Percentiles rank a stretch among this genome's conserved stretches.
Evolutionary conservation across 2,888 invertebrate genomes (phyloP).

Genomic region (Caenorhabditis sulstoni): DNA sequence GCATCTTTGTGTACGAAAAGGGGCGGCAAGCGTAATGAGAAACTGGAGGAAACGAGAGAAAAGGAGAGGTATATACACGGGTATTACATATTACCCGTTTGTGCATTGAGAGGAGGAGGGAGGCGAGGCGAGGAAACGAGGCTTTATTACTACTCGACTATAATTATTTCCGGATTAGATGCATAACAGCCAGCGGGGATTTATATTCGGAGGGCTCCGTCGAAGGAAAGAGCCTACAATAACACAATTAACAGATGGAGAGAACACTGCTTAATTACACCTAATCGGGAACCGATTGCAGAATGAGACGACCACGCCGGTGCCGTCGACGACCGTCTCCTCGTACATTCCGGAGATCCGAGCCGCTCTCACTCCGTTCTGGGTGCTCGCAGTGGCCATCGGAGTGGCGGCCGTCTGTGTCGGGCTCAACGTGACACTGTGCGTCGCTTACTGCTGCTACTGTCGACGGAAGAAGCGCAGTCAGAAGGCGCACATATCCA

Average conservation of each 20-base stretch:
- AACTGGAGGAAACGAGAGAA: slow-evolving; percentile 6
- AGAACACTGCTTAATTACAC: too few relatives aligned
- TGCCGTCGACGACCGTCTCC: slow-evolving; percentile 16
- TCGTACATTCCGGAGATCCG: slow-evolving; percentile 30
- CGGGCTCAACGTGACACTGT: slow-evolving; percentile 71
- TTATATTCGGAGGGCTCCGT: background rate
- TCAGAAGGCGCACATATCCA: slow-evolving; percentile 72
- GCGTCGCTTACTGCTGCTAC: slow-evolving; percentile 75
- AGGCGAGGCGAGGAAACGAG: background rate
- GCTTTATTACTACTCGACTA: slow-evolving; percentile 35
- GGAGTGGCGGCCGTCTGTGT: slow-evolving; percentile 74
- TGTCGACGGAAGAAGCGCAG: slow-evolving; percentile 70
- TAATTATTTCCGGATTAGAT: slow-evolving; percentile 39
- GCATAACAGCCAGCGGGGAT: slow-evolving; percentile 1
- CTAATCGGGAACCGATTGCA: slow-evolving; percentile 1
- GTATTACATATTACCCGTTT: slow-evolving; percentile 25
- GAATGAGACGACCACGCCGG: slow-evolving; percentile 40
- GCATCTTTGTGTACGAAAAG: slow-evolving; percentile 20
- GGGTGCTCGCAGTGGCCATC: slow-evolving; percentile 77
- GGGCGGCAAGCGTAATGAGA: slow-evolving; percentile 35
- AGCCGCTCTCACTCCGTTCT: slow-evolving; percentile 67
- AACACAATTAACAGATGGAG: slow-evolving; percentile 25
- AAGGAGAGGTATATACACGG: slow-evolving; percentile 2
- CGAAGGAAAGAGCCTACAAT: slow-evolving; percentile 18
- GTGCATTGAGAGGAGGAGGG: background rate